Conservation (phyloP, 2,888 invertebrate genomes). For the Leucania comma region DNA sequence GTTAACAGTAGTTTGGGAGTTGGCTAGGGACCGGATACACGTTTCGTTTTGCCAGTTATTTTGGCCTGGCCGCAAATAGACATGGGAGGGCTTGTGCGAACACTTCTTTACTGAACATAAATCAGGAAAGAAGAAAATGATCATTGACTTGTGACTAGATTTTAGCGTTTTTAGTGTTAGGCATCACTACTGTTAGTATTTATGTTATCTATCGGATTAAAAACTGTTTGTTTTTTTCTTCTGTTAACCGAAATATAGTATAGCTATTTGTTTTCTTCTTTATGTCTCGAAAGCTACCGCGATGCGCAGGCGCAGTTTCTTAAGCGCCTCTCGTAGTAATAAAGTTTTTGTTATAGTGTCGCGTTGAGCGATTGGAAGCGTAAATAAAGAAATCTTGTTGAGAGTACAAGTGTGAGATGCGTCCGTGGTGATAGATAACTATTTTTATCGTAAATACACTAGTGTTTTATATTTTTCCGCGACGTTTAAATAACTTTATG, state of each 20-base stretch:
- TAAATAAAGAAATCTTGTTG: slow-evolving; percentile 65
- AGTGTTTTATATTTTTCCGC: slow-evolving; percentile 55
- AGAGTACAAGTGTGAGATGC: slow-evolving; percentile 65
- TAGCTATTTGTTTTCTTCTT: slow-evolving; percentile 43
- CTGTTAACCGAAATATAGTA: slow-evolving; percentile 13
- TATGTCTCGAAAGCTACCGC: slow-evolving; percentile 25
- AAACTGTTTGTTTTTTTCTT: slow-evolving; percentile 17
- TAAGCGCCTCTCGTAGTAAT: slow-evolving; percentile 61
- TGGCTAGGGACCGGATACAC: slow-evolving; percentile 78
- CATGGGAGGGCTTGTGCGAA: slow-evolving; percentile 74
- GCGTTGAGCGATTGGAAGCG: slow-evolving; percentile 66
- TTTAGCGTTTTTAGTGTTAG: slow-evolving; percentile 70
- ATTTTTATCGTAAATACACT: slow-evolving; percentile 70
- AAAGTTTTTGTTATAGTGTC: slow-evolving; percentile 63
- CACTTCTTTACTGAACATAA: slow-evolving; percentile 79
- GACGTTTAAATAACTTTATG: slow-evolving; percentile 61
- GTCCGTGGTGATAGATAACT: slow-evolving; percentile 68
- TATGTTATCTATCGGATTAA: slow-evolving; percentile 23
- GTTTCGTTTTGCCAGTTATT: slow-evolving; percentile 84
- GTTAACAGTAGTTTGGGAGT: slow-evolving; percentile 71
- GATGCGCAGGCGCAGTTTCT: slow-evolving; percentile 67
- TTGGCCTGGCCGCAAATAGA: slow-evolving; percentile 83
- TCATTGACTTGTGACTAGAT: slow-evolving; percentile 72
- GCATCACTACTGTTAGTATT: slow-evolving; percentile 43
- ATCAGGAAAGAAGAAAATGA: slow-evolving; percentile 78